These are phyloP conservation scores for Numenius arquata DNA, from an alignment of 2,113 vertebrate species.

Conservation along the genomic window DNA sequence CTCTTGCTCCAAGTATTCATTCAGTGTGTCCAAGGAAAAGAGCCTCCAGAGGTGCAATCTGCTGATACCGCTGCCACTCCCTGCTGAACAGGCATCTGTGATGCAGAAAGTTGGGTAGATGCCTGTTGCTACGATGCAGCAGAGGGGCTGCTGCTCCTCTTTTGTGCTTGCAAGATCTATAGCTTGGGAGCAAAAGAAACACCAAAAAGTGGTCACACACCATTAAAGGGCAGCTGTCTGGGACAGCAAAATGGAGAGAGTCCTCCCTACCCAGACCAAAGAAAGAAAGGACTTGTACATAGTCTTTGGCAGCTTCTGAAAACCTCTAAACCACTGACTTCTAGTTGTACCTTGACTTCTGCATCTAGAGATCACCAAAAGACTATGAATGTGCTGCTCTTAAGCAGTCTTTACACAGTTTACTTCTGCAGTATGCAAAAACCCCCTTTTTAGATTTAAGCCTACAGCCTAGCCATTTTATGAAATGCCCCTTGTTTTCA, in stretches of 20 bases:
- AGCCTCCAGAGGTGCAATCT: conserved; percentile 84
- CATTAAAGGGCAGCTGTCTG: not conserved
- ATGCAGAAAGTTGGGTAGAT: conserved; percentile 82
- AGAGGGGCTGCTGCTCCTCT: conserved; percentile 64
- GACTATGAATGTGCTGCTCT: not conserved
- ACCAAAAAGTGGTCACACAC: not conserved
- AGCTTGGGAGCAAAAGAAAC: not conserved
- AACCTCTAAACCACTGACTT: not conserved
- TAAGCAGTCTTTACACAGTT: not conserved
- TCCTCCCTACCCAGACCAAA: not conserved
- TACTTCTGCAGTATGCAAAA: not conserved
- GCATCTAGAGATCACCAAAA: not conserved
- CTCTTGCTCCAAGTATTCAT: conserved; percentile 76
- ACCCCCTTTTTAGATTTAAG: not conserved
- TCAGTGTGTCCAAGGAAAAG: conserved; percentile 85
- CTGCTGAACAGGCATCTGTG: conserved; percentile 72
- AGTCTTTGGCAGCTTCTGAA: not conserved
- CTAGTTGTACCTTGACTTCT: not conserved
- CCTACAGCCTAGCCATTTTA: not conserved
- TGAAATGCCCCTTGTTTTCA: not conserved
- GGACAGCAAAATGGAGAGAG: not conserved
- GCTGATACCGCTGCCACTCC: conserved; percentile 73
- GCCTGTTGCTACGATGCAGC: conserved; percentile 72
- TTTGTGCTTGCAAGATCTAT: not conserved
- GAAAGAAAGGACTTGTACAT: not conserved